These are phyloP conservation scores for Mallotus villosus DNA, from an alignment of 2,797 vertebrate species.

Conservation along the genomic window DNA sequence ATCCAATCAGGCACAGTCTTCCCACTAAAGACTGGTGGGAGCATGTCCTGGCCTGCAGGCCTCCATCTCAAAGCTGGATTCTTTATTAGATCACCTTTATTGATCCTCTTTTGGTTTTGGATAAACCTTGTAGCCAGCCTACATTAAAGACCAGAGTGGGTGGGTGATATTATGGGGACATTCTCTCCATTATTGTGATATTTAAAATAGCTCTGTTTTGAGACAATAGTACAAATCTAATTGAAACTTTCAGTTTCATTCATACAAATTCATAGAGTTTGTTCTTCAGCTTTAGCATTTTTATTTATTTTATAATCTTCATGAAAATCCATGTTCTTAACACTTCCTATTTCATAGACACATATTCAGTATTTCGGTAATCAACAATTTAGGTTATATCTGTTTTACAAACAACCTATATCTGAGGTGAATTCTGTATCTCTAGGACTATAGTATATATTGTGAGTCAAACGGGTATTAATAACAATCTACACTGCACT, in stretches of 20 bases:
- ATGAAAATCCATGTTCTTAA: too few species aligned
- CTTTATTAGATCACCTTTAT: conserved; percentile 53
- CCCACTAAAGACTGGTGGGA: conserved; percentile 45
- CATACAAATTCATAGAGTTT: neutral
- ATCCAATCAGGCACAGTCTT: conserved; percentile 25
- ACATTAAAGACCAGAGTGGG: conserved; percentile 38
- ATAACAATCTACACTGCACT: conserved; percentile 45
- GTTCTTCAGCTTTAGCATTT: conserved; percentile 6
- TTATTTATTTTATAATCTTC: neutral
- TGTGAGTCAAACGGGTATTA: conserved; percentile 3
- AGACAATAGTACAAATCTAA: conserved; percentile 29
- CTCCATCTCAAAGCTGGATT: conserved; percentile 59
- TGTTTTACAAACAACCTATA: too few species aligned
- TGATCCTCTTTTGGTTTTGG: conserved; percentile 67
- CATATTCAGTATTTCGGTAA: too few species aligned
- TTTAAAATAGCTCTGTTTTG: neutral
- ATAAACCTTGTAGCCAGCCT: conserved; percentile 54
- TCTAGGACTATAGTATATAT: too few species aligned
- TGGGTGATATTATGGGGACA: neutral
- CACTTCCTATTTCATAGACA: too few species aligned
- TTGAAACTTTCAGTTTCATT: conserved; percentile 32
- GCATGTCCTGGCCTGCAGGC: conserved; percentile 46
- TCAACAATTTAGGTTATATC: too few species aligned
- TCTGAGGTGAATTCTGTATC: too few species aligned
- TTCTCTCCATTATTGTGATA: conserved; percentile 5